A percentile compares a stretch with the other conserved stretches of the same genome.
phyloP scores from a whole-genome alignment of 2,888 invertebrate genomes.

The Callosobruchus maculatus region DNA sequence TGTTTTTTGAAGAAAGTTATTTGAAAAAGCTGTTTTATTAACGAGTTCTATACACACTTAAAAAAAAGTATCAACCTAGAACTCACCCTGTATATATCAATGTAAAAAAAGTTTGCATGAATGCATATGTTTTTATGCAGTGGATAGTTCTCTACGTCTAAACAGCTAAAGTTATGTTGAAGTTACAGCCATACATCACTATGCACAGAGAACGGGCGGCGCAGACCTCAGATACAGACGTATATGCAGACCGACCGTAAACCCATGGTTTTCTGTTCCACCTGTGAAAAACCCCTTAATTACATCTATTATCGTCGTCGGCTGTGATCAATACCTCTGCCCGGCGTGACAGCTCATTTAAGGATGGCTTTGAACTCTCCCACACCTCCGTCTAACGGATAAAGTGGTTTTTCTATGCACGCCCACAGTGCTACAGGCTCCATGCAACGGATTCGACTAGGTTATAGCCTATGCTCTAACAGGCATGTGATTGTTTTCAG shows the following conservation, averaged over 20 bases:
- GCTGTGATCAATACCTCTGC: background rate
- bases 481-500: too few species aligned
- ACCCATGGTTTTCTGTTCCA: background rate
- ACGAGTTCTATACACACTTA: too few species aligned
- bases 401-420: background rate
- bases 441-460: too few species aligned
- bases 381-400: background rate
- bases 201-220: background rate
- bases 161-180: background rate
- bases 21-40: too few species aligned
- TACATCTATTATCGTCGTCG: background rate
- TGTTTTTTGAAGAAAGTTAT: too few species aligned
- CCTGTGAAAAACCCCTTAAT: background rate
- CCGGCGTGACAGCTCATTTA: background rate
- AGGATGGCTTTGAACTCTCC: background rate
- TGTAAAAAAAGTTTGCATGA: too few species aligned
- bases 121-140: too few species aligned
- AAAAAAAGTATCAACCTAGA: too few species aligned
- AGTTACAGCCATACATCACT: background rate
- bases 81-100: too few species aligned
- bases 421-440: background rate
- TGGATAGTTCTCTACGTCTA: too few species aligned
- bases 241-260: too few species aligned
- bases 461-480: too few species aligned
- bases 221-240: background rate